Evolutionary conservation across 2,797 vertebrate species (phyloP).

Genomic region (Cercopithecus petaurista): DNA sequence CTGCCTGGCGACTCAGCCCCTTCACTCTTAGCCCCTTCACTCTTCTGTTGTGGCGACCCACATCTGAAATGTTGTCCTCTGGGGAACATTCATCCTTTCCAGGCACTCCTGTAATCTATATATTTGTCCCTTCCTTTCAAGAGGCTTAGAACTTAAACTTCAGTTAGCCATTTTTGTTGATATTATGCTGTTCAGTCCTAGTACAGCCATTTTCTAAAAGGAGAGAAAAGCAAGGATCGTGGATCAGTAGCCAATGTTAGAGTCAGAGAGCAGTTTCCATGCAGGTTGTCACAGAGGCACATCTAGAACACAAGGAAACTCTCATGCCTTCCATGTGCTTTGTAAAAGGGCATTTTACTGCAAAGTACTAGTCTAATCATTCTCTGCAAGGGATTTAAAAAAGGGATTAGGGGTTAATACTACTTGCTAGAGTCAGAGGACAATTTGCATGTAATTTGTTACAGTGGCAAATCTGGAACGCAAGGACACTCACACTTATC

Average conservation of each 20-base stretch:
- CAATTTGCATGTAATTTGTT: background rate
- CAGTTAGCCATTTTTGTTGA: background rate
- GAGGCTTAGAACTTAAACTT: background rate
- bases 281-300: background rate
- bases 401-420: background rate
- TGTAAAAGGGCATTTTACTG: background rate
- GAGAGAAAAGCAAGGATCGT: background rate
- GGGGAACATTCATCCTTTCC: background rate
- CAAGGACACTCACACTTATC: background rate
- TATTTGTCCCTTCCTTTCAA: background rate
- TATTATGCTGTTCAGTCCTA: background rate
- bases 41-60: background rate
- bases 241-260: background rate
- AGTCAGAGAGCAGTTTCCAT: background rate
- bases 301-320: background rate
- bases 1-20: background rate
- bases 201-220: background rate
- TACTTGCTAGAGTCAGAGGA: background rate
- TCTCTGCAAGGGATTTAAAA: background rate
- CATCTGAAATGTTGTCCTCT: background rate
- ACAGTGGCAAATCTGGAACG: background rate
- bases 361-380: background rate
- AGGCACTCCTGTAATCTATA: background rate
- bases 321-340: background rate
- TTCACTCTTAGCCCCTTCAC: no score